Evolutionary conservation across 2,113 vertebrate genomes (phyloP), one percentile per base, ranked within the genome.

Genomic region (Piaya cayana): DNA sequence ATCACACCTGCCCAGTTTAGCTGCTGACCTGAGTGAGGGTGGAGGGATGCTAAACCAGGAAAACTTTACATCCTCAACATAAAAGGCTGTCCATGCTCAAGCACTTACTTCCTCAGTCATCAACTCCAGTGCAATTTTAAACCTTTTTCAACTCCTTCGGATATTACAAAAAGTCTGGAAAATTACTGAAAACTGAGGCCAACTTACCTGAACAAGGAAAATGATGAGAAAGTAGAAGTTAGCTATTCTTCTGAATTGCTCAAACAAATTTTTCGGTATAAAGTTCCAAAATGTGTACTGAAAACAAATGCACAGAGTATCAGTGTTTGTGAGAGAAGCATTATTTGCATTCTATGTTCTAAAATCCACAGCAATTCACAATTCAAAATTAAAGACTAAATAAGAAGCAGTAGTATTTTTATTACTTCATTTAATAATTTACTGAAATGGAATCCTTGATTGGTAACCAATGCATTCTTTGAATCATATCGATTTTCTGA

Each of bases 201-300:
- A 64, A 22, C 98, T 98, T 97, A 99, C 99, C 99, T 99, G 99
- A 79, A 99, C 99, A 93, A 99, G 98, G 96, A 99, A 99, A 97
- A 99, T 99, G 84, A 99, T 99, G 89, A 99, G 99, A 82, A 99
- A 99, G 97, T 99, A 99, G 95, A 99, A 99, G 97, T 99, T 99
- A 87, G 99, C 99, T 75, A 99, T 98, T 98, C 99, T 99, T 97
- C 99, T 98, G 98, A 99, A 99, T 65, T 99, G 99, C 94, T 99
- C 99, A 90, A 99, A 99, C 93, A 99, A 97, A 88, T 99, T 99
- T 98, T 99, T 99, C 19, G 99, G 99, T 95, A 99, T 94, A 96
- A 99, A 99, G 98, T 99, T 99, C 99, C 99, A 99, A 95, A 99
- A 99, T 0, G 99, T 99, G 91, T 99, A 99, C 99, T 99, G 92